Conservation (phyloP, 2,888 invertebrate species). For the Pilophorus perplexus region DNA sequence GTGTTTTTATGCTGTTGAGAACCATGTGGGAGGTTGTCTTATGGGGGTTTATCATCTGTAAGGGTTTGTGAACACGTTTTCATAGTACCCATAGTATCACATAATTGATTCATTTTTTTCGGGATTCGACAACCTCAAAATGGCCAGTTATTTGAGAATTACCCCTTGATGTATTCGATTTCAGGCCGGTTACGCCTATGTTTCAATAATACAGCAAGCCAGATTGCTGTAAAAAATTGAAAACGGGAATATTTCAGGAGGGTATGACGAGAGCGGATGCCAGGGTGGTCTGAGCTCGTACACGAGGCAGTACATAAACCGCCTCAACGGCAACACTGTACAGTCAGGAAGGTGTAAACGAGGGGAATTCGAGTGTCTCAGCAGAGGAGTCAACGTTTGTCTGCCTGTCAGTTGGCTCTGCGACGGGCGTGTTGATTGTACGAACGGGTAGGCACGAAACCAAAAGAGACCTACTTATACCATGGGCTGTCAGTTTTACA, state of each 20-base stretch:
- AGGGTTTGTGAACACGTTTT: no score
- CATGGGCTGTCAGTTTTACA: neutral
- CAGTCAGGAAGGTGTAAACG: conserved; percentile 46
- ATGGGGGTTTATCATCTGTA: no score
- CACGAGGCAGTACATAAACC: conserved; percentile 28
- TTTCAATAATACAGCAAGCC: no score
- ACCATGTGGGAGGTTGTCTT: no score
- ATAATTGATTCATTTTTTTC: no score
- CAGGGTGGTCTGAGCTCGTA: conserved; percentile 23
- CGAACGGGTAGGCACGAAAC: conserved; percentile 49
- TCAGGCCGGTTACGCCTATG: no score
- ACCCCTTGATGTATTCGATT: no score
- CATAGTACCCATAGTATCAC: no score
- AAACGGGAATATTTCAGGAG: conserved; percentile 46
- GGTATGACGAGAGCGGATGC: conserved; percentile 47
- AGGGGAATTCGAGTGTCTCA: conserved; percentile 48
- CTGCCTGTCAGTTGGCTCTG: conserved; percentile 51
- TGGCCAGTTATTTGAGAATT: no score
- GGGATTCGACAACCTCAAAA: no score
- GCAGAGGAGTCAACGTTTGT: conserved; percentile 49
- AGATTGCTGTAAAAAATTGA: no score
- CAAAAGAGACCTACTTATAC: neutral
- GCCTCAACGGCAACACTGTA: conserved; percentile 31
- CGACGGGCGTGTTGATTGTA: conserved; percentile 52
- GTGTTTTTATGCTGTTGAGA: no score